phyloP scores from a whole-genome alignment of 2,113 vertebrate genomes.

The Neodontobutis hainanensis region DNA sequence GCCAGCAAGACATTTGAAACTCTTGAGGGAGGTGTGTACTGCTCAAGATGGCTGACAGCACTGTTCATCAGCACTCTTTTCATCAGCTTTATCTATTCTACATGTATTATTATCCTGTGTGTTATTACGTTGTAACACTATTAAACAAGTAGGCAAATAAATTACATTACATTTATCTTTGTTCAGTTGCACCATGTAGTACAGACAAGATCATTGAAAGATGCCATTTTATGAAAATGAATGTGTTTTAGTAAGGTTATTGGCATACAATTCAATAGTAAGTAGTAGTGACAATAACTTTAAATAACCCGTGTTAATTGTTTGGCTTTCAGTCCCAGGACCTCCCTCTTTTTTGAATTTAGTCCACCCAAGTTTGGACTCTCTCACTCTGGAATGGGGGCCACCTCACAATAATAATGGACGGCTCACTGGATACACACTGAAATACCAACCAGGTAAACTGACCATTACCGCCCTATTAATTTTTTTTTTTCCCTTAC shows the following conservation, averaged over 20 bases:
- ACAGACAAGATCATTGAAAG: too few relatives aligned
- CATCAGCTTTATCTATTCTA: not conserved
- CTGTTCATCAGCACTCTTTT: not conserved
- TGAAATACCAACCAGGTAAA: slow-evolving; percentile 93
- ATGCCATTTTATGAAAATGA: too few relatives aligned
- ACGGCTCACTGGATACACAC: slow-evolving; percentile 85
- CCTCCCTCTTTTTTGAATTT: slow-evolving; percentile 86
- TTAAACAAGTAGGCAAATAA: too few relatives aligned
- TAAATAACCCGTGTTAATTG: not conserved
- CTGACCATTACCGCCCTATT: not conserved
- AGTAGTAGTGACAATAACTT: not conserved
- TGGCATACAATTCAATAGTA: not conserved
- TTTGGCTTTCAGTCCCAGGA: slow-evolving; percentile 83
- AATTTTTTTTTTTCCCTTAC: not conserved
- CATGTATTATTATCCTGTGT: not conserved
- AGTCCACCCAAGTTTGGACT: slow-evolving; percentile 82
- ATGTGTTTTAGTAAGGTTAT: too few relatives aligned
- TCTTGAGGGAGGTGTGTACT: slow-evolving; percentile 91
- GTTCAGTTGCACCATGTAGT: too few relatives aligned
- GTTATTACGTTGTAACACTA: not conserved
- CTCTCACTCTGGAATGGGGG: slow-evolving; percentile 90
- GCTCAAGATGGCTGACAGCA: not conserved
- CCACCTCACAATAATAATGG: slow-evolving; percentile 88
- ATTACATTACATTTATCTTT: too few relatives aligned
- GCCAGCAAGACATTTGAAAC: slow-evolving; percentile 83